phyloP scores from a whole-genome alignment of 2,888 invertebrate genomes.

The Tetragonula carbonaria region DNA sequence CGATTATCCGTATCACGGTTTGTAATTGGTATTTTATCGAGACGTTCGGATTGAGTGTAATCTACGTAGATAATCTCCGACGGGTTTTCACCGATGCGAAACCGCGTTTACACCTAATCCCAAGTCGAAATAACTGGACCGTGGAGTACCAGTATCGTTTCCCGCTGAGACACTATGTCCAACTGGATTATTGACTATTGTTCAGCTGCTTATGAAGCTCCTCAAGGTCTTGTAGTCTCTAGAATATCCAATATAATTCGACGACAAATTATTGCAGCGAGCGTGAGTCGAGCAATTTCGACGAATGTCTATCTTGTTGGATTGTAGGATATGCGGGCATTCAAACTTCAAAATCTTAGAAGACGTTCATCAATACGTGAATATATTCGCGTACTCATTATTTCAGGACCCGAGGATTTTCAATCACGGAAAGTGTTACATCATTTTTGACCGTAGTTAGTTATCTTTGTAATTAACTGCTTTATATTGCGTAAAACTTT shows the following conservation, averaged over 20 bases:
- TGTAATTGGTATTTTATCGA: background rate
- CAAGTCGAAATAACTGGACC: background rate
- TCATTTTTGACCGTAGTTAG: no score
- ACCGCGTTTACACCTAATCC: no score
- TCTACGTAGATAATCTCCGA: background rate
- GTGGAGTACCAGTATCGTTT: background rate
- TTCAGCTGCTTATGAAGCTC: constrained; percentile 55
- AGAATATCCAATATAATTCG: background rate
- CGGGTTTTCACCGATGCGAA: background rate
- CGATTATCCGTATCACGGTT: background rate
- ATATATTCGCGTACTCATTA: no score
- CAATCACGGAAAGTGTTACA: no score
- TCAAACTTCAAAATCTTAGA: no score
- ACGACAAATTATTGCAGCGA: background rate
- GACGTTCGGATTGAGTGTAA: background rate
- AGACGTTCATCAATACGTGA: no score
- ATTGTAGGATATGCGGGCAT: background rate
- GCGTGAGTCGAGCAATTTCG: constrained; percentile 45
- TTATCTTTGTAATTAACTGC: no score
- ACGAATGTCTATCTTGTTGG: background rate
- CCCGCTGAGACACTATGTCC: constrained; percentile 35
- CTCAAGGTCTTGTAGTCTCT: constrained; percentile 20
- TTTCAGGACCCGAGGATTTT: no score
- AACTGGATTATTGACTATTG: constrained; percentile 29
- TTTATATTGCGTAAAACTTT: no score